Base-by-base conservation (phyloP, 2,113 vertebrate species). In the Salvelinus alpinus region DNA sequence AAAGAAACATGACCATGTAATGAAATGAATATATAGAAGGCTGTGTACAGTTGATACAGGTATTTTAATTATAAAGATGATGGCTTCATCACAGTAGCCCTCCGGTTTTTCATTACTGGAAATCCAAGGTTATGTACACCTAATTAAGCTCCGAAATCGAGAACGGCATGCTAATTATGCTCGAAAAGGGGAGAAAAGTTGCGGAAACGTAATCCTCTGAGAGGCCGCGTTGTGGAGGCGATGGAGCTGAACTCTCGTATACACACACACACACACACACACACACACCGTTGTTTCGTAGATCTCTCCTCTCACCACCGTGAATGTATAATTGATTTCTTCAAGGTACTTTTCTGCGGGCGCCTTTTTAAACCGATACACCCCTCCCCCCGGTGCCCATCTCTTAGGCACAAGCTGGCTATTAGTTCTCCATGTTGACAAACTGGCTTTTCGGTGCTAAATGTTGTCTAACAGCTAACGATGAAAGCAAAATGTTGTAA, bases 111-210 rank as follows among this genome's bases (percentile, higher is more conserved):
- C 90, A 94, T 93, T 94, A 93, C 91, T 93, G 90, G 91, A 93
- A 94, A 94, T 93, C 91, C 93, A 94, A 94, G 93, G 94, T 94
- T 94, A 94, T 94, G 93, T 94, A 94, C 92, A 94, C 92, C 94
- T 93, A 94, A 44, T 94, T 94, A 94, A 93, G 92, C 89, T 86
- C 87, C 90, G 90, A 93, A 93, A 94, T 94, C 89, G 91, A 93
- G 94, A 93, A 92, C 91, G 93, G 94, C 92, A 93, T 93, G 93
- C 94, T 94, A 94, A 94, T 94, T 94, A 93, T 90, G 89, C 88
- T 86, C 88, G 89, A 90, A 91, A 91, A 90, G 82, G 85, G 81
- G 85, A 87, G 85, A 88, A 92, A 93, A 93, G 91, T 94, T 93
- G 90, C 89, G 88, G 89, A 91, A 91, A 89, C 88, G 78, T 91